These are phyloP conservation scores for Motacilla tschutschensis DNA, from an alignment of 2,113 vertebrate genomes.

Conservation along the genomic window DNA sequence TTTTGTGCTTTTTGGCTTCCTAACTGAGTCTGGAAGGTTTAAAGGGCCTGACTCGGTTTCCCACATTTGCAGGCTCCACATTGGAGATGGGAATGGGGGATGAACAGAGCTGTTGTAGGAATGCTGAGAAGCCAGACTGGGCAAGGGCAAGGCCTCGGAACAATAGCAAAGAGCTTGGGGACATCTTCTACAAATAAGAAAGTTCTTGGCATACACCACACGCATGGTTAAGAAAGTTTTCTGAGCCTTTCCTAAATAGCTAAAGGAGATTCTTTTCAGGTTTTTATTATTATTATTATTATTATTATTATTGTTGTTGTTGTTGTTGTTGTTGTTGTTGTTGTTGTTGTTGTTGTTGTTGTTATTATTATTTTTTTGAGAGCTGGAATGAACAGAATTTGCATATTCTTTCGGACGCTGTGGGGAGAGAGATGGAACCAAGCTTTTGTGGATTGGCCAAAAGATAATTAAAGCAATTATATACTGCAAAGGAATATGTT, in stretches of 20 bases:
- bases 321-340: too few relatives aligned
- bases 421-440: not conserved
- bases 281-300: not conserved
- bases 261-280: not conserved
- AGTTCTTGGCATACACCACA: slow-evolving; percentile 25
- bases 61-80: not conserved
- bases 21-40: not conserved
- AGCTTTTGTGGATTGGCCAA: not conserved
- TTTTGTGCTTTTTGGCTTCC: not conserved
- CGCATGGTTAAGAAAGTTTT: not conserved
- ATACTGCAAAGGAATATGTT: not conserved
- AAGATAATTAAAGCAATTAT: slow-evolving; percentile 51
- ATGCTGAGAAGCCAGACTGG: not conserved
- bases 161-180: slow-evolving; percentile 43
- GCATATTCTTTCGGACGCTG: not conserved
- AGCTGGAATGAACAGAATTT: slow-evolving; percentile 1
- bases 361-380: not conserved
- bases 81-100: not conserved
- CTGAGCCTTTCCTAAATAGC: slow-evolving; percentile 31
- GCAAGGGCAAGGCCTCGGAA: not conserved
- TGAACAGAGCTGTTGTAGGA: not conserved
- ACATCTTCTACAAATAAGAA: slow-evolving; percentile 43
- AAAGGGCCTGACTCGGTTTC: not conserved
- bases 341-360: too few relatives aligned
- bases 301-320: not conserved